Base-by-base conservation (phyloP, 2,797 vertebrate genomes). In the Antrozous pallidus region DNA sequence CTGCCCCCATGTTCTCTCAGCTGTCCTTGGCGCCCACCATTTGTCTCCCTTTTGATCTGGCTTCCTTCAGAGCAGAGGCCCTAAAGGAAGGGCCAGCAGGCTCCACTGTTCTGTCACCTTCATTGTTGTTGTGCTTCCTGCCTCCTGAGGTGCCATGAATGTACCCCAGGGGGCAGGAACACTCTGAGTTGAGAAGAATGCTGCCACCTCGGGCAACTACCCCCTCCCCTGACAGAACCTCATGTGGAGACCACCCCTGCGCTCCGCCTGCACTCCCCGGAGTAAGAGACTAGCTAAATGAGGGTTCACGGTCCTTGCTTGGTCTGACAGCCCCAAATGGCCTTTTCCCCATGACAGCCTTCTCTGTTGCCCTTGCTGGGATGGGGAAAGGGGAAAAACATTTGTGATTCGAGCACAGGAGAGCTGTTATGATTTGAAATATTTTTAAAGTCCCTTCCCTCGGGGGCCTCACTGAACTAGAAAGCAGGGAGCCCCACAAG, bases 391-490 rank as follows among this genome's bases (percentile, higher is more conserved):
- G n/a, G 84, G 69, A 70, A 80, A 96, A 95, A 95, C 92, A 58
- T 92, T 95, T 94, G 94, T 94, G 33, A 86, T 94, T 86, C 88
- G 58, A 96, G 79, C 95, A 79, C 74, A 88, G 33, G 18, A 95
- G 45, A 95, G 78, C 65, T 92, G 88, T 92, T 95, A 95, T 40
- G 88, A 90, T 93, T 86, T 92, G 70, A 96, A 94, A 96, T 93
- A 85, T 88, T 95, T 97, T 97, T 95, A 65, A 97, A 96, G 90
- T 93, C 88, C 81, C 83, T 69, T 94, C 95, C 95, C 94, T 80
- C 74, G 90, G 74, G 78, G 65, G 61, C 38, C 80, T 93, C 42
- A 33, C 2, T 95, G 95, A 96, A 93, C 96, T 96, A 95, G 88
- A 97, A 96, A 96, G 95, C 90, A 81, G 74, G 95, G 91, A 82